phyloP scores from a whole-genome alignment of 2,113 vertebrate species.

The Rhea pennata region DNA sequence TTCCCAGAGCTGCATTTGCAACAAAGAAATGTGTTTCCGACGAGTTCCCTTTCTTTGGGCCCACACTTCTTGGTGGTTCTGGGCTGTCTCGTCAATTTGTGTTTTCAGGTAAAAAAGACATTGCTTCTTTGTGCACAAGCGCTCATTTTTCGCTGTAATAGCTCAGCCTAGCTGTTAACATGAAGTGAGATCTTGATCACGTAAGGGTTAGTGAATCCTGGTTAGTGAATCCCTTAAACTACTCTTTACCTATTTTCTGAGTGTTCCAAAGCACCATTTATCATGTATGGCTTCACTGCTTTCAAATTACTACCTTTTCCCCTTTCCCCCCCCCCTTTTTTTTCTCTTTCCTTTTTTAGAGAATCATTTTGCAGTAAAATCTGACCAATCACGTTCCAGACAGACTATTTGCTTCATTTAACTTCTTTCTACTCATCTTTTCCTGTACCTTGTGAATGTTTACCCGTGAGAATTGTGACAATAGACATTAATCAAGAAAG shows the following conservation, averaged over 20 bases:
- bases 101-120: fast-evolving
- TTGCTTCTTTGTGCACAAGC: fast-evolving
- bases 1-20: fast-evolving
- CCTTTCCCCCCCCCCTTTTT: too few relatives aligned
- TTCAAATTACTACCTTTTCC: not conserved
- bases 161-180: not conserved
- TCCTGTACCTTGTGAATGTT: fast-evolving
- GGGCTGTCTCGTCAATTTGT: fast-evolving
- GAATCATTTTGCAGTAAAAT: not conserved
- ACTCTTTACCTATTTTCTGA: not conserved
- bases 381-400: not conserved
- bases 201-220: fast-evolving
- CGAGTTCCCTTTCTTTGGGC: fast-evolving
- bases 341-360: fast-evolving
- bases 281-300: fast-evolving
- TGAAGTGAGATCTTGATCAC: fast-evolving
- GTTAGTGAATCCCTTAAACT: not conserved
- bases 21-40: fast-evolving
- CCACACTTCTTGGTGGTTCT: fast-evolving
- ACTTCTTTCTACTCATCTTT: not conserved
- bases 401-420: fast-evolving
- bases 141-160: not conserved
- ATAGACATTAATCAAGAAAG: fast-evolving
- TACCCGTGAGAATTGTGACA: not conserved
- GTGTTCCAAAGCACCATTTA: not conserved